Conservation (phyloP, 2,113 vertebrate genomes). For the Porphyrio hochstetteri region DNA sequence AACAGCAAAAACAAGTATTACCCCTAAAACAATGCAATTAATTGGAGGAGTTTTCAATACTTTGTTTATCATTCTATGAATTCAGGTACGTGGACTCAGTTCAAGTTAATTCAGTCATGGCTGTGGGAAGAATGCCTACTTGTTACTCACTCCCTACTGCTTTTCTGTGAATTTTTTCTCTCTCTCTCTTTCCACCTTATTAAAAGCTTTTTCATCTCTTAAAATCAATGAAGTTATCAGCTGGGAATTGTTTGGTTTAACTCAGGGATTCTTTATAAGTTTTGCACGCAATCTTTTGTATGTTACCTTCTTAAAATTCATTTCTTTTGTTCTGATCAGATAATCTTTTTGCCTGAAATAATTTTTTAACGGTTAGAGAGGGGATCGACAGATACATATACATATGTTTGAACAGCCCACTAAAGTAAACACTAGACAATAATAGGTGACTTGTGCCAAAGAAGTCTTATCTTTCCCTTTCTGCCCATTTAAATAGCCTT, state of each 20-base stretch:
- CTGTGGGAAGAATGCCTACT: conserved; percentile 38
- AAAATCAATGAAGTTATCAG: conserved; percentile 51
- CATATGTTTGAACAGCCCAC: background rate
- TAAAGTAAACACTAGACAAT: background rate
- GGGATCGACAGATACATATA: background rate
- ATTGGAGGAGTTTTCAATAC: background rate
- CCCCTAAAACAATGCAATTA: background rate
- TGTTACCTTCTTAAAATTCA: background rate
- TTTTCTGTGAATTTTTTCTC: background rate
- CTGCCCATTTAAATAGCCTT: background rate
- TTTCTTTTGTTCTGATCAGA: background rate
- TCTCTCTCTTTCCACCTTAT: conserved; percentile 20
- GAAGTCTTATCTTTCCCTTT: background rate
- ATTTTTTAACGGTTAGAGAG: background rate
- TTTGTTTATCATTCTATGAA: background rate
- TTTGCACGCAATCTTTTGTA: background rate
- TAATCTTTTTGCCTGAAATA: background rate
- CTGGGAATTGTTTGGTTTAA: conserved; percentile 50
- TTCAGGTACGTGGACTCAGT: background rate
- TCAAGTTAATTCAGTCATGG: conserved; percentile 17
- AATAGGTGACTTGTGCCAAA: background rate
- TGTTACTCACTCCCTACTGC: background rate
- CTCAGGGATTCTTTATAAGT: background rate
- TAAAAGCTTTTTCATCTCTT: conserved; percentile 40
- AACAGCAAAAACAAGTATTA: background rate